phyloP scores from a whole-genome alignment of 2,888 invertebrate species.

The Magallana nippona region DNA sequence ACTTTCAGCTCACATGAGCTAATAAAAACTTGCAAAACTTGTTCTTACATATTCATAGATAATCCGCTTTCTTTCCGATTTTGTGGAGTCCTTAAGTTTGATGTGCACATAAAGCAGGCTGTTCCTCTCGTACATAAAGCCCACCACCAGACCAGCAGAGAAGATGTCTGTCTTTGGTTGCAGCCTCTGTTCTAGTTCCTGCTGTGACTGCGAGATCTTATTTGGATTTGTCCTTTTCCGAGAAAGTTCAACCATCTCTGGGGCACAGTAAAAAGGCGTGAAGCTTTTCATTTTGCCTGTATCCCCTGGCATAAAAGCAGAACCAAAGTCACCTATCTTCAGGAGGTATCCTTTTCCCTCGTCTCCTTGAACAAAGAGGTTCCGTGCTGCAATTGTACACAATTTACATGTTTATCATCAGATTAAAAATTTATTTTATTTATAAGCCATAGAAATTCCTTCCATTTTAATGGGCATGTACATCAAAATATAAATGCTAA shows the following conservation, averaged over 20 bases:
- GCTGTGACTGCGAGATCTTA: not conserved
- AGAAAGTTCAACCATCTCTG: slow-evolving; percentile 5
- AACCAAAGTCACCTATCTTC: slow-evolving; percentile 36
- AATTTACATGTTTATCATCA: not conserved
- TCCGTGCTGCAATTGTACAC: not conserved
- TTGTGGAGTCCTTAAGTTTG: no score
- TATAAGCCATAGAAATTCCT: no score
- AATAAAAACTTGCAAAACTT: no score
- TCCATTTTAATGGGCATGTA: not conserved
- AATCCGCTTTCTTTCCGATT: no score
- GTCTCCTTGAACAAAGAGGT: not conserved
- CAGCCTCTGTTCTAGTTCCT: not conserved
- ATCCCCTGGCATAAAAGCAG: not conserved
- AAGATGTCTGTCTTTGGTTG: slow-evolving; percentile 17
- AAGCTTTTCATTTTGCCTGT: not conserved
- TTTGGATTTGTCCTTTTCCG: no score
- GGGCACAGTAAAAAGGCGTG: not conserved
- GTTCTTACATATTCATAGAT: no score
- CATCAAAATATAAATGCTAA: not conserved
- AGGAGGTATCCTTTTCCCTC: not conserved
- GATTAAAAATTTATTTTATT: no score
- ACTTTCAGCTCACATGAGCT: no score
- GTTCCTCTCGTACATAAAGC: not conserved
- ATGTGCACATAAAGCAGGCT: not conserved
- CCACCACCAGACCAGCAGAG: not conserved